These are phyloP conservation scores for Crossocerus cetratus DNA, from an alignment of 2,888 invertebrate genomes.

Conservation along the genomic window DNA sequence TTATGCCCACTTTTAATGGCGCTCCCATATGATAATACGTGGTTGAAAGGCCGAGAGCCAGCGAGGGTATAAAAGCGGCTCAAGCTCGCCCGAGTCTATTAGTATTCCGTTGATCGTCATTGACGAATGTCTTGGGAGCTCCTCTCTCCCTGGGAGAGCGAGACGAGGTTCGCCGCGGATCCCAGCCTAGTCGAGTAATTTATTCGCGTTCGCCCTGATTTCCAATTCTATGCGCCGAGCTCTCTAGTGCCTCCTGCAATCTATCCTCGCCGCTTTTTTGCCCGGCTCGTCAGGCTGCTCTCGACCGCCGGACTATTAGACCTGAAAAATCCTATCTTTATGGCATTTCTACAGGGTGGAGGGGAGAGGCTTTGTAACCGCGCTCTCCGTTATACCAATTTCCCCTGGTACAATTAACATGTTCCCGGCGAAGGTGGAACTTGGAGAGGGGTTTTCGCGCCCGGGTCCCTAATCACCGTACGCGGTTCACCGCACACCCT, in stretches of 20 bases:
- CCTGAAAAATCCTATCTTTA: too few species aligned
- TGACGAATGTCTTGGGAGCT: not conserved
- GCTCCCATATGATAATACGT: too few species aligned
- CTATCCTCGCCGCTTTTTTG: not conserved
- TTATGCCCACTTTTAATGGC: too few species aligned
- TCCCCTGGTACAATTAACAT: too few species aligned
- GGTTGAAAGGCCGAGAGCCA: too few species aligned
- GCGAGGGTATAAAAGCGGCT: too few species aligned
- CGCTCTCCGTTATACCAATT: too few species aligned
- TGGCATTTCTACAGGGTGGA: too few species aligned
- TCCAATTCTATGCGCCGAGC: not conserved
- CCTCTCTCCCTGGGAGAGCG: not conserved
- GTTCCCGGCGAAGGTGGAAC: too few species aligned
- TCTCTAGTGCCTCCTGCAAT: not conserved
- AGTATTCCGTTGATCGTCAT: not conserved
- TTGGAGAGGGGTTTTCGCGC: constrained; percentile 11
- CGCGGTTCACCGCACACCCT: constrained; percentile 21
- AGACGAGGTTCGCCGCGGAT: not conserved
- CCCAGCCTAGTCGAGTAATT: not conserved
- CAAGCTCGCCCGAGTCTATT: not conserved
- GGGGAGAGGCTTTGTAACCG: too few species aligned
- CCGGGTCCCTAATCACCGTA: constrained; percentile 42
- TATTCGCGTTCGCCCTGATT: not conserved
- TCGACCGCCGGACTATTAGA: too few species aligned
- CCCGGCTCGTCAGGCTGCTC: too few species aligned